A percentile compares a stretch with the other conserved stretches of the same genome.
phyloP scores from a whole-genome alignment of 2,113 vertebrate genomes.

The Ranitomeya imitator region DNA sequence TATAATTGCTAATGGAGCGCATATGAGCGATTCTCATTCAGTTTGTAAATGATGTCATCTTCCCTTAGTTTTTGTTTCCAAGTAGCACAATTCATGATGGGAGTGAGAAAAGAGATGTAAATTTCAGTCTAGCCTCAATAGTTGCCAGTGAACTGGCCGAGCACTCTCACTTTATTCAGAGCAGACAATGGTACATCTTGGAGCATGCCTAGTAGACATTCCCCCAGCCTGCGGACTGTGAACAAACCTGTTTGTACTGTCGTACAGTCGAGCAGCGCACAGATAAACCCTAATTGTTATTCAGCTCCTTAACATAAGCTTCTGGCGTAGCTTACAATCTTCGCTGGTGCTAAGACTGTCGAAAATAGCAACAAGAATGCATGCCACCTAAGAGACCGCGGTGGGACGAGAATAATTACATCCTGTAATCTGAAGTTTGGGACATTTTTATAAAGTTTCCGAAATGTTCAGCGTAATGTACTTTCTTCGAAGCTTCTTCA shows the following conservation, averaged over 20 bases:
- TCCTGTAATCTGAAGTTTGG: slow-evolving; percentile 62
- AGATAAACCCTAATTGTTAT: slow-evolving; percentile 79
- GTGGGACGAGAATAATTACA: slow-evolving; percentile 68
- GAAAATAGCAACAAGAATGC: slow-evolving; percentile 81
- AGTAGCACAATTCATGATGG: slow-evolving; percentile 25
- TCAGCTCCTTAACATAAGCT: slow-evolving; percentile 80
- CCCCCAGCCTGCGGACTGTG: slow-evolving; percentile 70
- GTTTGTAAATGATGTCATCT: slow-evolving; percentile 34
- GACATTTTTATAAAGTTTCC: slow-evolving; percentile 63
- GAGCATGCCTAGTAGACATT: slow-evolving; percentile 74
- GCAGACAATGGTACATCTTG: slow-evolving; percentile 72
- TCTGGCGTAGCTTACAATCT: slow-evolving; percentile 72
- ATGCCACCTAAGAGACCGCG: slow-evolving; percentile 73
- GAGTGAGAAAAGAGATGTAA: slow-evolving; percentile 35
- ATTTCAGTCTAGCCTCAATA: slow-evolving; percentile 45
- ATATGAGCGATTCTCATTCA: neutral
- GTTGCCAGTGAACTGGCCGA: slow-evolving; percentile 42
- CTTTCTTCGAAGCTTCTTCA: slow-evolving; percentile 83
- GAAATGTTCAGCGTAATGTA: slow-evolving; percentile 82
- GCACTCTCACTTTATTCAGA: slow-evolving; percentile 66
- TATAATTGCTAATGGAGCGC: neutral
- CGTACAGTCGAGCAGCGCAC: slow-evolving; percentile 66
- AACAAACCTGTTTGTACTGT: slow-evolving; percentile 77
- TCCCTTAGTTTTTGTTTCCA: slow-evolving; percentile 29
- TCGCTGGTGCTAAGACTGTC: slow-evolving; percentile 75